These are phyloP conservation scores for Lasioglossum calceatum DNA, from an alignment of 2,888 invertebrate species.

Conservation along the genomic window DNA sequence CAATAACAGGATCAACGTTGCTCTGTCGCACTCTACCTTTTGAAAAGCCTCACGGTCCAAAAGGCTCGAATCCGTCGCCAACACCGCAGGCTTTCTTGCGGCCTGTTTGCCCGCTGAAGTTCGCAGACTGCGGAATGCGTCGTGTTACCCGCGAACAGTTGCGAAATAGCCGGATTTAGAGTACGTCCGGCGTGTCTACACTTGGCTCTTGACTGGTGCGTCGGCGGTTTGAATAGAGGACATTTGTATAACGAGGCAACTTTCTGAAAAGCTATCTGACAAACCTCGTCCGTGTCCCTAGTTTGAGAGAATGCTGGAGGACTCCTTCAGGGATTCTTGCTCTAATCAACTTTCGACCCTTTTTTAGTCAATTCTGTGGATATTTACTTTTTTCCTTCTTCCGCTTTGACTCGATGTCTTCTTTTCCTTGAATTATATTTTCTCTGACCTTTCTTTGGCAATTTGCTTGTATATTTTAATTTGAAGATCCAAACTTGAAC, in stretches of 20 bases:
- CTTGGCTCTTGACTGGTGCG: conserved; percentile 28
- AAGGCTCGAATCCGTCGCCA: neutral
- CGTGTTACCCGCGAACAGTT: conserved; percentile 24
- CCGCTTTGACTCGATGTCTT: too few species aligned
- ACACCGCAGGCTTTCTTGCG: neutral
- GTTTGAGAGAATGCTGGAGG: conserved; percentile 16
- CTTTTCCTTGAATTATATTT: too few species aligned
- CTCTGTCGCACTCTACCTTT: neutral
- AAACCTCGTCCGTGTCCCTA: neutral
- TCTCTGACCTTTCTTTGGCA: too few species aligned
- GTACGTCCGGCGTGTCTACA: conserved; percentile 41
- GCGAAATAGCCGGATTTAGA: conserved; percentile 16
- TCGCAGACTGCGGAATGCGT: neutral
- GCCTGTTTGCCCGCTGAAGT: neutral
- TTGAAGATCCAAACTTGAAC: too few species aligned
- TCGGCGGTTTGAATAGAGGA: conserved; percentile 45
- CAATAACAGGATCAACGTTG: neutral
- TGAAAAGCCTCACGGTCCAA: neutral
- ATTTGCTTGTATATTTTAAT: too few species aligned
- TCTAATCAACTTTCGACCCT: conserved; percentile 54
- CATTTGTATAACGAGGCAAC: conserved; percentile 68
- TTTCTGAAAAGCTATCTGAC: conserved; percentile 65
- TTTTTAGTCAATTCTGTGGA: too few species aligned
- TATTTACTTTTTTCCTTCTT: too few species aligned
- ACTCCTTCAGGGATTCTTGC: conserved; percentile 40